Evolutionary conservation across 2,113 vertebrate genomes (phyloP).

Genomic region (Theristicus caerulescens): DNA sequence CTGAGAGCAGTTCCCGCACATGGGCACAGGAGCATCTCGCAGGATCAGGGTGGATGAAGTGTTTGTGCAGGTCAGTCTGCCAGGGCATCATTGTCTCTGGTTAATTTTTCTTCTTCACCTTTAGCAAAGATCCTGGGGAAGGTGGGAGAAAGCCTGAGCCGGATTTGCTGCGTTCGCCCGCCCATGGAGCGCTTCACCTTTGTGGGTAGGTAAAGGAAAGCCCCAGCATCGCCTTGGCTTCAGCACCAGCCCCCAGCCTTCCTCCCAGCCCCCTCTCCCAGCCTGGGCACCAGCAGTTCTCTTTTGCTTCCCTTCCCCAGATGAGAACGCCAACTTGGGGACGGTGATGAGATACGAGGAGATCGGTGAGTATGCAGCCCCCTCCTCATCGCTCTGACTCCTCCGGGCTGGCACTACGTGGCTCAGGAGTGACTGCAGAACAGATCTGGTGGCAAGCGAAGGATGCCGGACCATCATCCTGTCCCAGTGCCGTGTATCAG

Average conservation of each 20-base stretch:
- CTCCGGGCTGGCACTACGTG: fast-evolving
- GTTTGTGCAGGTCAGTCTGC: fast-evolving
- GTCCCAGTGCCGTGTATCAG: fast-evolving
- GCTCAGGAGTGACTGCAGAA: not conserved
- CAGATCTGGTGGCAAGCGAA: not conserved
- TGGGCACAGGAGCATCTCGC: not conserved
- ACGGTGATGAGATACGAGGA: conserved; percentile 95
- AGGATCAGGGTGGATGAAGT: not conserved
- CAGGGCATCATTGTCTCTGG: not conserved
- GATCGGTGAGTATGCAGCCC: conserved; percentile 84
- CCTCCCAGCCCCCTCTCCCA: not conserved
- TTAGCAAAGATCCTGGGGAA: conserved; percentile 94
- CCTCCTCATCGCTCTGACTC: fast-evolving
- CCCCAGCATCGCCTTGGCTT: not conserved
- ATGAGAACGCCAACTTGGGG: conserved; percentile 97
- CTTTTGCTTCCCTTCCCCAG: conserved; percentile 67
- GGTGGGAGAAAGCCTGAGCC: conserved; percentile 90
- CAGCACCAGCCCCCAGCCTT: not conserved
- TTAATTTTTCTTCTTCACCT: not conserved
- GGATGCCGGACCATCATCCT: not conserved
- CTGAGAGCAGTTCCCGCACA: not conserved
- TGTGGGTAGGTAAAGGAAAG: conserved; percentile 80
- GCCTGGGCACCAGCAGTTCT: not conserved
- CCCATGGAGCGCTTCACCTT: conserved; percentile 94
- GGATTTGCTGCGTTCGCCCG: conserved; percentile 95